phyloP scores from a whole-genome alignment of 2,888 invertebrate species.

The Drosophila ochracea region DNA sequence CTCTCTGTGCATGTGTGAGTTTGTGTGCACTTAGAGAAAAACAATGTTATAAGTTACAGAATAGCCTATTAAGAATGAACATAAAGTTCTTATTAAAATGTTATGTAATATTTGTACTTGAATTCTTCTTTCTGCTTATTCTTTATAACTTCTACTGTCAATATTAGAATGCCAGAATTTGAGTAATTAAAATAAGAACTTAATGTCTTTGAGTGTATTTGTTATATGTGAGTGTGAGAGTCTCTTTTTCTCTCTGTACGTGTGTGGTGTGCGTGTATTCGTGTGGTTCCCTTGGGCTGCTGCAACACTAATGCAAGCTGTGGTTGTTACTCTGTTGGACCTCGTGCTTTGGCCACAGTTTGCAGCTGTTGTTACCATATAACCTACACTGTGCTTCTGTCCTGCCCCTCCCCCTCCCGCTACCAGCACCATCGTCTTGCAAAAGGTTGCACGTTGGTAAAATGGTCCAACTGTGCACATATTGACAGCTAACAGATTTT shows the following conservation, averaged over 20 bases:
- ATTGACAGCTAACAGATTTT: conserved; percentile 74
- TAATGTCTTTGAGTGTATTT: neutral
- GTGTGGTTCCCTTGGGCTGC: conserved; percentile 10
- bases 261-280: neutral
- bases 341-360: conserved; percentile 17
- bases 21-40: neutral
- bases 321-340: conserved; percentile 16
- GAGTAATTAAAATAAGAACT: neutral
- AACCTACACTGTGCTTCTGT: neutral
- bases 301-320: conserved; percentile 25
- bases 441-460: conserved; percentile 67
- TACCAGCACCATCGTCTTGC: neutral
- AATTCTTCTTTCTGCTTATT: neutral
- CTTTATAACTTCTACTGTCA: neutral
- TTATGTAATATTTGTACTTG: neutral
- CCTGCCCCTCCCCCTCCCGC: neutral
- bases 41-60: neutral
- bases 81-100: neutral
- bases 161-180: neutral
- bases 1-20: neutral
- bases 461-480: conserved; percentile 68
- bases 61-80: neutral
- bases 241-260: neutral
- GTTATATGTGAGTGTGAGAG: neutral
- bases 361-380: conserved; percentile 56